Base-by-base conservation (phyloP, 2,797 vertebrate species). In the Anguilla obscura region DNA sequence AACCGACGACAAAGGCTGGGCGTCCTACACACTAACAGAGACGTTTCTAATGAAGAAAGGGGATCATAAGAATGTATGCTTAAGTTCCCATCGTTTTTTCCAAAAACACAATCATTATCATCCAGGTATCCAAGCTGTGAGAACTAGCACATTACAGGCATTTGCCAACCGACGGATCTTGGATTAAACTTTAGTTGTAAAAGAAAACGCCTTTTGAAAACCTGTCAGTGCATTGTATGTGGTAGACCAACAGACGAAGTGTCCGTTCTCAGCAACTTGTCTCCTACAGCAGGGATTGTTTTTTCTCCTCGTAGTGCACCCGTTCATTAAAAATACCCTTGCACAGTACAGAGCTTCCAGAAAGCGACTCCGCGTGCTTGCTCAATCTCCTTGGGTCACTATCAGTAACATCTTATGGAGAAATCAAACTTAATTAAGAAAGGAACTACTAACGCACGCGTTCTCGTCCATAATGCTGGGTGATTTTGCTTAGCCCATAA, bases 1-100 rank as follows among this genome's bases (percentile, higher is more conserved):
- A n/a, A 63, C 40, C 18, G 8, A 18, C 14, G 48, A 80, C 10
- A 33, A 58, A 50, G n/a, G 52, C 52, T 56, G 30, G 36, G 9
- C 45, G 24, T 36, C 21, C 40, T 85, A 79, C 10, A 74, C 50
- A 76, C 50, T 3, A 58, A n/a, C 71, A 14, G 50, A 21, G 48
- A 82, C 14, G 54, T 30, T 82, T 80, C 24, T 84, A 85, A 74
- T 82, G 86, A 87, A 84, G 83, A 27, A 58, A 60, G 80, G 87
- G 66, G 79, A 85, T 89, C 86, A 88, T 50, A 83, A 45, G 90
- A 83, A 76, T 88, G 85, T 80, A 82, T 85, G 33, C 9, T 71
- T 27, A 89, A 90, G 85, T 91, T 90, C 86, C 90, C 50, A 84
- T 60, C 16, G 84, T 30, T 86, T 58, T 79, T 71, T 76, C 56